Conservation (phyloP, 2,113 vertebrate genomes). For the Pantherophis guttatus region DNA sequence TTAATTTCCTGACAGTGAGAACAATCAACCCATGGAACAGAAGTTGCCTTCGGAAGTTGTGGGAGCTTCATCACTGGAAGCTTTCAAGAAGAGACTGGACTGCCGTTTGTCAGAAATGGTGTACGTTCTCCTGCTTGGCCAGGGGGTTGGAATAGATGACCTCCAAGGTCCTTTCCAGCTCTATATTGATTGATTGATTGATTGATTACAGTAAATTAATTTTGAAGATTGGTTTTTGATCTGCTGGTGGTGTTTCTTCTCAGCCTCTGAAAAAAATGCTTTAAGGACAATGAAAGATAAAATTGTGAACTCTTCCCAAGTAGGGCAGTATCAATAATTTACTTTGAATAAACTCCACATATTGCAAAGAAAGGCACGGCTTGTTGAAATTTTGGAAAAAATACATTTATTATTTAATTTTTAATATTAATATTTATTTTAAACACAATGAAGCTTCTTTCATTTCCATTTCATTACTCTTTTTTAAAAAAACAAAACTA, state of each 20-base stretch:
- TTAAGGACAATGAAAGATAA: background rate
- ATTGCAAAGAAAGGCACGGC: background rate
- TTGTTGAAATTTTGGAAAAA: slow-evolving; percentile 66
- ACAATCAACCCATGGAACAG: too few species aligned
- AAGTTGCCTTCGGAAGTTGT: too few species aligned
- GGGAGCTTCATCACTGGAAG: too few species aligned
- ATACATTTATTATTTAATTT: slow-evolving; percentile 69
- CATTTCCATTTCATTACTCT: slow-evolving; percentile 59
- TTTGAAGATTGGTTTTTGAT: background rate
- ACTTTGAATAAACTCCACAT: background rate
- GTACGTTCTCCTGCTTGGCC: background rate
- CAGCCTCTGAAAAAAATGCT: background rate
- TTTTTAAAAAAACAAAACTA: slow-evolving; percentile 50
- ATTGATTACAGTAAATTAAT: background rate
- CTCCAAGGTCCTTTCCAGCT: too few species aligned
- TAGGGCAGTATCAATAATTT: background rate
- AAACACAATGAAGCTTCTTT: slow-evolving; percentile 54
- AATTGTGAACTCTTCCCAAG: background rate
- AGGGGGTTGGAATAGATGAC: background rate
- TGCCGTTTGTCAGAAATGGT: background rate
- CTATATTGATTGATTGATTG: too few species aligned
- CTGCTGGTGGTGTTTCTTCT: background rate
- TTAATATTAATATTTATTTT: slow-evolving; percentile 54
- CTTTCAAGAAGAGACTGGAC: too few species aligned
- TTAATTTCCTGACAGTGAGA: too few species aligned